Base-by-base conservation (phyloP, 2,888 invertebrate genomes). In the Hyposoter didymator region DNA sequence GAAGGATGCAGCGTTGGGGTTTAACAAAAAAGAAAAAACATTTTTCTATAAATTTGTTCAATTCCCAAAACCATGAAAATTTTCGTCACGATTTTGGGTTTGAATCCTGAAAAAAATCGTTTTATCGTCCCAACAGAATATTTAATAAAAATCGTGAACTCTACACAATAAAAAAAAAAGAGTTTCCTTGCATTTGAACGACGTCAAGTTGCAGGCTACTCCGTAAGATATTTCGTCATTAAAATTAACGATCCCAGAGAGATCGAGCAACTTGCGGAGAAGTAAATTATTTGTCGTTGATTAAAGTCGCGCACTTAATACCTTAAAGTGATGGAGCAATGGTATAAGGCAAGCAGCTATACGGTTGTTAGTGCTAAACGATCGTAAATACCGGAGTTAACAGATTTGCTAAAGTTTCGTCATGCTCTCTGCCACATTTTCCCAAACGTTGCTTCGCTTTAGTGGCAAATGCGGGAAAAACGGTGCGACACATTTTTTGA, bases 401-500 rank as follows among this genome's bases (percentile, higher is more conserved):
- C 70, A 66, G 79, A 12, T 72, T 55, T 55, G 28, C 49, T 22
- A 47, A 39, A 69, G 39, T 39, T 73, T 72, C 1, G 3, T 17
- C 22, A 55, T 28, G 55, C 19, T 45, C 32, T 43, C 8, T 39
- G 39, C 39, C n/a, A 6, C 39, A 39, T 39, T 39, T 12, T 19
- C 14, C 4, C 49, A 6, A 7, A 14, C n/a, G 43, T 14, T 12
- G 22, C 28, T 73, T 52, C 8, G 28, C 19, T 12, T 35, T 43
- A 7, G 0, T 59, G 35, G 39, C 43, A 19, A 39, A 12, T 22
- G 45, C 17, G 28, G 19, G 32, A 73, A 81, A 84, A 81, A 73
- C 43, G 14, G 22, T 59, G 2, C 43, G 12, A 32, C 55, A 73
- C 75, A 72, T 87, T 80, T 78, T 84, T 86, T 62, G 89, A 88